Base-by-base conservation (phyloP, 2,113 vertebrate genomes). In the Sakesphorus luctuosus region DNA sequence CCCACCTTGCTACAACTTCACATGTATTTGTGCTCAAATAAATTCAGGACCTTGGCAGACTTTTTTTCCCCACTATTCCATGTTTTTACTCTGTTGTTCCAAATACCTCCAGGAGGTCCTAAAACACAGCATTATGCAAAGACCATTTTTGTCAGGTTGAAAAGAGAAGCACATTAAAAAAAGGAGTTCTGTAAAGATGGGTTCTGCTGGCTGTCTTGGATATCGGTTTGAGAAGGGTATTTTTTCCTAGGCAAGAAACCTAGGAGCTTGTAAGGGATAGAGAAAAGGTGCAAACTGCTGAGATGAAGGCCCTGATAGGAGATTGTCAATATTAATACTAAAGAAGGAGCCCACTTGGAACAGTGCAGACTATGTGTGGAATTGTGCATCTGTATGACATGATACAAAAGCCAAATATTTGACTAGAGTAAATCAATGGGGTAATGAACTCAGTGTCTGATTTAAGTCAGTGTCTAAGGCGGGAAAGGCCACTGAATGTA, bases 381-480 rank as follows among this genome's bases (percentile, higher is more conserved):
- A 55, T 19, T 76, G 36, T 90, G 33, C 33, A 43, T 44, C 43
- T 69, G 18, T 46, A 49, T 15, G 56, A 89, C 52, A 38, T 29
- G 31, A 20, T n/a, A 31, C 36, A 74, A 16, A 72, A 73, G 24
- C 26, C 63, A 95, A 85, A 90, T 66, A 43, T 50, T 80, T 81
- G 44, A 31, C 33, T 36, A 36, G 43, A 38, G 58, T 82, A 87
- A 94, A 84, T 82, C 81, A 79, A 15, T 0, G 2, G 58, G 81
- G 43, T 80, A 84, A 86, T 88, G 79, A 93, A 88, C 92, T 95
- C 75, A 35, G n/a, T 38, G 52, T 38, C 63, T 77, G 63, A 74
- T 55, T 82, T 55, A 62, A 65, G 33, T 18, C 44, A 46, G 20
- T 2, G 8, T 66, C 71, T 55, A 80, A 95, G 63, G 84, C n/a